Evolutionary conservation across 2,888 invertebrate genomes (phyloP), one percentile per base, ranked within the genome.

Genomic region (Diabrotica balteata): DNA sequence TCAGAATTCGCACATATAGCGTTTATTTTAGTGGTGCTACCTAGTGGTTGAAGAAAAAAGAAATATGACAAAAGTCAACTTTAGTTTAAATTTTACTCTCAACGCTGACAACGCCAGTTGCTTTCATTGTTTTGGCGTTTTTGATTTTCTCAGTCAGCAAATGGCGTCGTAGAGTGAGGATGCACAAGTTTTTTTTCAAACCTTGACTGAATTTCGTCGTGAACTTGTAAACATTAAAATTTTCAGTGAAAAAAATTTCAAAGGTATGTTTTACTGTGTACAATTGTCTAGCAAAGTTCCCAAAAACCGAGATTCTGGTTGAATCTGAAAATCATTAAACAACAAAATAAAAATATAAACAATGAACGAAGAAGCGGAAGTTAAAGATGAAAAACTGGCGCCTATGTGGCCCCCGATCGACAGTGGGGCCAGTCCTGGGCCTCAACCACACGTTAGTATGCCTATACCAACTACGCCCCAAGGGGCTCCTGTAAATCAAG

Each of bases 391-490:
- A 55, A 77, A 82, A 66, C 76, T 62, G 3, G 44, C 58, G 11
- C 54, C 80, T 51, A 75, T 77, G 70, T 84, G 83, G 84, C 82
- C 83, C 43, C 81, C 82, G 4, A 68, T 79, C n/a, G 83, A 83
- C 63, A 77, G 73, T 67, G 75, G 76, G 11, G 80, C 78, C 66
- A 75, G 78, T 42, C 78, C 77, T 69, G 74, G 80, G 43, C 80
- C 79, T n/a, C 75, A 79, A 43, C 82, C 78, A 66, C 82, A 83
- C 71, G 72, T 77, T 64, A 79, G 78, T 72, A 87, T 88, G 50
- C 87, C 88, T 75, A 87, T 88, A 8, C 88, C 89, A 3, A 87
- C 88, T 72, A 89, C 88, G 8, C 89, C 89, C 8, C 89, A 89
- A 62, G 32, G 32, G 8, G 85, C 87, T 52, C 89, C 89, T n/a